Evolutionary conservation across 2,888 invertebrate species (phyloP).

Genomic region (Priocnemis perturbator): DNA sequence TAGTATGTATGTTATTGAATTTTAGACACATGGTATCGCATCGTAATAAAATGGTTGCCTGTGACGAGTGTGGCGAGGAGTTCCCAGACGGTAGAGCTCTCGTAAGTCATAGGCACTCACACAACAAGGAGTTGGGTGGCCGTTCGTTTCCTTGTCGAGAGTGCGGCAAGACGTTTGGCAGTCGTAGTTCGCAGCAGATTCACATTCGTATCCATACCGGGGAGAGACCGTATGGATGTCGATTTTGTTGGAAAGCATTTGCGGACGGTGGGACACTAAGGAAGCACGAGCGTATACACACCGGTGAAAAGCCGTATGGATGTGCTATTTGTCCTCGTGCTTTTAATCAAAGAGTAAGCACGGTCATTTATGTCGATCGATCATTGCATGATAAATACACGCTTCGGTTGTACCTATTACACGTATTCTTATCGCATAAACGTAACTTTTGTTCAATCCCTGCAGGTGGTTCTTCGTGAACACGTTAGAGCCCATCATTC

Average conservation of each 20-base stretch:
- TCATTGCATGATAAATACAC: too few relatives aligned
- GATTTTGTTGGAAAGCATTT: conserved; percentile 92
- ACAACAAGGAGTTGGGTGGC: conserved; percentile 77
- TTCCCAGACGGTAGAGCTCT: conserved; percentile 83
- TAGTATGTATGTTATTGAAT: neutral
- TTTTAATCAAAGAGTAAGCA: conserved; percentile 84
- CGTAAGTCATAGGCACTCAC: conserved; percentile 83
- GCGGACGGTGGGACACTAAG: conserved; percentile 91
- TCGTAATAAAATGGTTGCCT: conserved; percentile 82
- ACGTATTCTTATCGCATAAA: neutral
- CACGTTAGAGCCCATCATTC: conserved; percentile 92
- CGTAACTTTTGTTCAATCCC: conserved; percentile 11
- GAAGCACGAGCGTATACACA: conserved; percentile 91
- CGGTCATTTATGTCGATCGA: neutral
- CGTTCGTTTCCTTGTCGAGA: conserved; percentile 88
- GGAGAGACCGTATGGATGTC: conserved; percentile 89
- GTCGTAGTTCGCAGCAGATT: conserved; percentile 90
- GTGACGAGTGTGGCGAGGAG: conserved; percentile 83
- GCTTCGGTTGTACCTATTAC: too few relatives aligned
- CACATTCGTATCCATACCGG: conserved; percentile 91
- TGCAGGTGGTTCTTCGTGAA: conserved; percentile 85
- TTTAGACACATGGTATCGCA: conserved; percentile 83
- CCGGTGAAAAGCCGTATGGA: conserved; percentile 90
- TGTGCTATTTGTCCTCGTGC: conserved; percentile 92
- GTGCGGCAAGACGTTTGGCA: conserved; percentile 91